These are phyloP conservation scores for Cinclus cinclus DNA, from an alignment of 2,113 vertebrate genomes.

Conservation along the genomic window DNA sequence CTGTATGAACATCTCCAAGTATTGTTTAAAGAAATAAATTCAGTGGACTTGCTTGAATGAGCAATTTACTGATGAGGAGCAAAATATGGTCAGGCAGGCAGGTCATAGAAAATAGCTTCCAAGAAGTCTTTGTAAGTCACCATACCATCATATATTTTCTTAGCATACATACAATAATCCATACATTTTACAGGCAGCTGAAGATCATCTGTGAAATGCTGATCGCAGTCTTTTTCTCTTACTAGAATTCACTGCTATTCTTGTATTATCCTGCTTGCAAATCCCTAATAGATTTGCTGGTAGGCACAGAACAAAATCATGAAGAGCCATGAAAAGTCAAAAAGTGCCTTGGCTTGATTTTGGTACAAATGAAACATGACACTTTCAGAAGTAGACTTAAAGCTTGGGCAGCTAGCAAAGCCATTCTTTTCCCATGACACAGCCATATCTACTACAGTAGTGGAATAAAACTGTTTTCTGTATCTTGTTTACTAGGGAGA, in stretches of 20 bases:
- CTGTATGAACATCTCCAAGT: not conserved
- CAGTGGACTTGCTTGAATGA: conserved; percentile 6
- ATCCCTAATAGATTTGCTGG: not conserved
- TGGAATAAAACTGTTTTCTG: not conserved
- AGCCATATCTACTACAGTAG: not conserved
- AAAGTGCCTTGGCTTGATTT: not conserved
- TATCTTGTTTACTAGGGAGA: not conserved
- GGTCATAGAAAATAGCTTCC: not conserved
- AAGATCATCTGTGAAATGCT: not conserved
- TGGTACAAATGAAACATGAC: not conserved
- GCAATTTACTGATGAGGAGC: not conserved
- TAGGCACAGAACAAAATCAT: not conserved
- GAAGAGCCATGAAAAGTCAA: not conserved
- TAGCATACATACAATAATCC: not conserved
- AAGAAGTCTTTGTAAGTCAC: not conserved
- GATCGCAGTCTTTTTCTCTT: not conserved
- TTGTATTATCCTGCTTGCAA: not conserved
- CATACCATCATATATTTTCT: not conserved
- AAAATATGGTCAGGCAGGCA: not conserved
- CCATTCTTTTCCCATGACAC: not conserved
- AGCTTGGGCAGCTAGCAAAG: not conserved
- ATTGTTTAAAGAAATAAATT: conserved; percentile 51
- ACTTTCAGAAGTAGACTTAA: not conserved
- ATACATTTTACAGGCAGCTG: not conserved
- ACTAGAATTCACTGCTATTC: not conserved